These are phyloP conservation scores for Sesia apiformis DNA, from an alignment of 2,888 invertebrate species.

Conservation along the genomic window DNA sequence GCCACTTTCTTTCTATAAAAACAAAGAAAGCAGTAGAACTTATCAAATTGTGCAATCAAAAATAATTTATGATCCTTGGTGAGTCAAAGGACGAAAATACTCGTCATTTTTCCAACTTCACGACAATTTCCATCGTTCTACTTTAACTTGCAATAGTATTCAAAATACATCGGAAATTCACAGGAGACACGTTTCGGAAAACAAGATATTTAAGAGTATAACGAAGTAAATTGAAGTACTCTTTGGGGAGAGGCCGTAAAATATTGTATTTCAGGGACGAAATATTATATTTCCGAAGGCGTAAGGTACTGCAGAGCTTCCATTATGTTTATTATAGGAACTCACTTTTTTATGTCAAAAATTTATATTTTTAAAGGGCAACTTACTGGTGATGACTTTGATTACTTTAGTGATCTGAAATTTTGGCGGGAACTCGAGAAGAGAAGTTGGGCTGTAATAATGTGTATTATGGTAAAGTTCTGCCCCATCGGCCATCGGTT, in stretches of 20 bases:
- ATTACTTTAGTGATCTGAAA: no score
- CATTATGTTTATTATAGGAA: neutral
- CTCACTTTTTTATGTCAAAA: neutral
- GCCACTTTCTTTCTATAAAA: no score
- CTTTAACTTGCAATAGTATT: conserved; percentile 21
- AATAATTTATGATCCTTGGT: no score
- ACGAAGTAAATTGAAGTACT: conserved; percentile 10
- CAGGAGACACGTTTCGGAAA: conserved; percentile 17
- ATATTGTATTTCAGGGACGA: conserved; percentile 1
- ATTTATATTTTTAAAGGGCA: neutral
- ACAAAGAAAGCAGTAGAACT: no score
- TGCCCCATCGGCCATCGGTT: no score
- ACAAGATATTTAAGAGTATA: conserved; percentile 13
- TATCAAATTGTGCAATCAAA: no score
- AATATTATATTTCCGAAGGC: neutral
- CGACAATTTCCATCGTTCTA: conserved; percentile 6
- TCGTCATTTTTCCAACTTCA: neutral
- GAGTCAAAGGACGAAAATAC: no score
- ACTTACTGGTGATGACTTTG: no score
- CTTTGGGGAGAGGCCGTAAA: conserved; percentile 5
- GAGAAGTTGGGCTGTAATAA: no score
- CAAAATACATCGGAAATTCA: conserved; percentile 21
- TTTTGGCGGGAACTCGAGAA: no score
- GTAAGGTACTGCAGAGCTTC: neutral
- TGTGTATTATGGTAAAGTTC: no score